phyloP scores from a whole-genome alignment of 2,797 vertebrate species.

The Falco concolor region DNA sequence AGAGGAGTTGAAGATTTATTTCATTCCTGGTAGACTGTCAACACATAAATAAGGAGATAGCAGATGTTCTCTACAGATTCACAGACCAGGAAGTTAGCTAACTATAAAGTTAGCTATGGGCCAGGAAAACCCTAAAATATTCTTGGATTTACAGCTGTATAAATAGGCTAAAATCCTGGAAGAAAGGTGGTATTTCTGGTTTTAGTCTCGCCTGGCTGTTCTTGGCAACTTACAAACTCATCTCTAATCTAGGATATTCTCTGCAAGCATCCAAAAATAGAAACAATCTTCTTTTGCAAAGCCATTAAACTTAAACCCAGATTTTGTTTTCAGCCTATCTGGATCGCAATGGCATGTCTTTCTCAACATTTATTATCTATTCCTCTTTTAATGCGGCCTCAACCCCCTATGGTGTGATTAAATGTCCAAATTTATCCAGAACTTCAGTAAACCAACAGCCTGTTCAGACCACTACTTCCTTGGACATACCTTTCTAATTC shows the following conservation, averaged over 20 bases:
- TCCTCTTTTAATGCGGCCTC: neutral
- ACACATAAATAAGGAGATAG: neutral
- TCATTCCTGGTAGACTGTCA: neutral
- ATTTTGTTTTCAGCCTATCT: neutral
- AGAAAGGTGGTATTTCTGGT: neutral
- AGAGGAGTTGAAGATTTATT: neutral
- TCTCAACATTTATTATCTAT: neutral
- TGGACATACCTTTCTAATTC: neutral
- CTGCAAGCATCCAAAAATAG: neutral
- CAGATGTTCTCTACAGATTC: neutral
- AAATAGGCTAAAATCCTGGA: neutral
- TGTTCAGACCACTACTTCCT: neutral
- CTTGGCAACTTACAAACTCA: neutral
- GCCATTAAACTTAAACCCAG: neutral
- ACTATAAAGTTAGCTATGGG: neutral
- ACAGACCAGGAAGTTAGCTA: neutral
- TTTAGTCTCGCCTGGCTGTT: neutral
- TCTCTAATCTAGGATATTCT: neutral
- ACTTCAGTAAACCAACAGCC: neutral
- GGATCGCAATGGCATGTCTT: neutral
- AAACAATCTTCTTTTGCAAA: neutral
- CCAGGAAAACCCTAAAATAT: neutral
- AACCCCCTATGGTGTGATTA: neutral
- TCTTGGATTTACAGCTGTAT: neutral
- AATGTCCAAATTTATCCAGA: neutral